These are phyloP conservation scores for Rhynchotus rufescens DNA, from an alignment of 2,797 vertebrate genomes.

Conservation along the genomic window DNA sequence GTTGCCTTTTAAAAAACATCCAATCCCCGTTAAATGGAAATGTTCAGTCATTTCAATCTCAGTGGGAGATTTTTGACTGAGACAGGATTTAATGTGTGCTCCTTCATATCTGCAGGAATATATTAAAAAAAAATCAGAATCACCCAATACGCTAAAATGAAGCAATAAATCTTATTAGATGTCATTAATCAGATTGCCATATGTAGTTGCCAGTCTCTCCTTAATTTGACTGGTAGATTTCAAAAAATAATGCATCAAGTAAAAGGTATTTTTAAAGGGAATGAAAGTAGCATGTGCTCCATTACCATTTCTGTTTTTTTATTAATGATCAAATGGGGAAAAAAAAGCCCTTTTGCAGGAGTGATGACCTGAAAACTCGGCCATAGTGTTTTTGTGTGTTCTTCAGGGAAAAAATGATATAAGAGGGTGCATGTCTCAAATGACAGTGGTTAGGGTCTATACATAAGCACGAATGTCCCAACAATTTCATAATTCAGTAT, in stretches of 20 bases:
- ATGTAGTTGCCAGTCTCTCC: background rate
- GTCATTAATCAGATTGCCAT: conserved; percentile 49
- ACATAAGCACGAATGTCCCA: background rate
- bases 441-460: background rate
- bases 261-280: conserved; percentile 36
- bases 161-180: conserved; percentile 46
- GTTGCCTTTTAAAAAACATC: background rate
- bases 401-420: background rate
- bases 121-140: conserved; percentile 45
- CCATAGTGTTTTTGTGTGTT: background rate
- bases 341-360: background rate
- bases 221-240: conserved; percentile 39
- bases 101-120: conserved; percentile 35
- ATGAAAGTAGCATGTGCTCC: background rate
- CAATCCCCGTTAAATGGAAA: background rate
- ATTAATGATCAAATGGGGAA: conserved; percentile 39
- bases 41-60: conserved; percentile 34
- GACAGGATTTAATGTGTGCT: conserved; percentile 38
- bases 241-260: conserved; percentile 44
- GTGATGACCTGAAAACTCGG: conserved; percentile 31
- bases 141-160: conserved; percentile 36
- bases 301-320: conserved; percentile 1
- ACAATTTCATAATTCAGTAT: background rate
- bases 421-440: accelerated
- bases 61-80: conserved; percentile 46